Evolutionary conservation across 2,888 invertebrate genomes (phyloP).

Genomic region (Pristionchus entomophagus): DNA sequence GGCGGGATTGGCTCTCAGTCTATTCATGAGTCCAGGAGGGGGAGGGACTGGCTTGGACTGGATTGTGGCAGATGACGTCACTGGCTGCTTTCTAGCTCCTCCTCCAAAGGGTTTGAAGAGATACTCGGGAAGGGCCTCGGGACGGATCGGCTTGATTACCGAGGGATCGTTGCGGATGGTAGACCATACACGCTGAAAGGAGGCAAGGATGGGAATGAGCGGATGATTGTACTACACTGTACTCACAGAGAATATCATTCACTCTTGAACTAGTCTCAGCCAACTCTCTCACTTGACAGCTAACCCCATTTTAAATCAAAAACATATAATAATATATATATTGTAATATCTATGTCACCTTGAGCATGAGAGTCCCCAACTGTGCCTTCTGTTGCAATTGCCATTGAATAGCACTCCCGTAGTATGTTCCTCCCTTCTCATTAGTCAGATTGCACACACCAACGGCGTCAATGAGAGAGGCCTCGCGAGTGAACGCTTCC

Average conservation of each 20-base stretch:
- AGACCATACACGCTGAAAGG: slow-evolving; percentile 18
- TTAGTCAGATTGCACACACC: slow-evolving; percentile 37
- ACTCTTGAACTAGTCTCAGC: neutral
- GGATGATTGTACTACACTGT: too few species aligned
- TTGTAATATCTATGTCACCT: too few species aligned
- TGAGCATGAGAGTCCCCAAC: slow-evolving; percentile 45
- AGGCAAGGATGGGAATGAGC: neutral
- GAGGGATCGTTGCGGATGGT: neutral
- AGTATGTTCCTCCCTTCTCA: slow-evolving; percentile 38
- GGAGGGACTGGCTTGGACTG: neutral
- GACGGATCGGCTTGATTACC: slow-evolving; percentile 13
- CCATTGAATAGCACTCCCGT: slow-evolving; percentile 5
- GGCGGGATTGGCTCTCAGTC: slow-evolving; percentile 5
- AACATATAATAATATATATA: too few species aligned
- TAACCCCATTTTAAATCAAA: too few species aligned
- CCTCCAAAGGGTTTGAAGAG: slow-evolving; percentile 22
- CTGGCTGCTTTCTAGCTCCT: neutral
- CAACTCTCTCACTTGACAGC: neutral
- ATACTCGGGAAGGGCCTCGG: slow-evolving; percentile 36
- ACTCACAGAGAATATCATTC: neutral
- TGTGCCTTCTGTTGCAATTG: slow-evolving; percentile 14
- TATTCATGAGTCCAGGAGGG: slow-evolving; percentile 10
- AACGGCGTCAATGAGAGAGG: slow-evolving; percentile 27
- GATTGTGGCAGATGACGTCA: neutral
- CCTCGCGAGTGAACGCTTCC: slow-evolving; percentile 47